Base-by-base conservation (phyloP, 2,888 invertebrate genomes). In the Caenorhabditis sinica region DNA sequence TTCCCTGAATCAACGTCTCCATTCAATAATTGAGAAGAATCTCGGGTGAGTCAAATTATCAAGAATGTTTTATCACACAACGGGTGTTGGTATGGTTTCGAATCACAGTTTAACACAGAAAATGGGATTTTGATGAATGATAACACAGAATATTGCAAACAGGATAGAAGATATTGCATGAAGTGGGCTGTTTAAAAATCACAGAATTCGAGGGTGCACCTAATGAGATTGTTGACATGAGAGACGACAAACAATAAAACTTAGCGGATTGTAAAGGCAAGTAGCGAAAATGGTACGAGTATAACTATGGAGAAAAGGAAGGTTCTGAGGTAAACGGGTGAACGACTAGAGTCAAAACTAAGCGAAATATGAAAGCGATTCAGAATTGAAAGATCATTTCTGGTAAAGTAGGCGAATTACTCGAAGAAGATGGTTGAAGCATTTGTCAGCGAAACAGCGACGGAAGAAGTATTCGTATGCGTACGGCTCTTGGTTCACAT, bases 401-500 rank as follows among this genome's bases (percentile, higher is more conserved):
- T 77, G 80, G 49, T 88, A 88, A n/a, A 88, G 77, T 8, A 86
- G 69, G 17, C 88, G 84, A 49, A 88, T 87, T 17, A 82, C 83
- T 61, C 79, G 61, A 9, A 88, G 71, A 11, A 87, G 45, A 49
- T 87, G 82, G 63, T 88, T 87, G 81, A 88, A 88, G 28, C 86
- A 87, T 43, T 85, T 84, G 36, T 81, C 72, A 2, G 65, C 43
- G 25, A 80, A 84, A 40, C 76, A 82, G 1, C 88, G 86, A 23
- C 88, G 88, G 81, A 88, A 88, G 56, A 84, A 86, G 49, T 88
- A 88, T 71, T 88, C 88, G 53, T 87, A 87, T 40, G 85, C 88
- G 51, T 86, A 87, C 2, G 88, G 87, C 56, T 88, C 88, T 45
- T 79, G 81, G 1, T 73, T 79, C 65, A 75, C 82, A 25, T 82